A percentile compares a stretch with the other conserved stretches of the same genome.
Evolutionary conservation across 2,888 invertebrate species (phyloP).

Genomic region (Escarpia spicata): DNA sequence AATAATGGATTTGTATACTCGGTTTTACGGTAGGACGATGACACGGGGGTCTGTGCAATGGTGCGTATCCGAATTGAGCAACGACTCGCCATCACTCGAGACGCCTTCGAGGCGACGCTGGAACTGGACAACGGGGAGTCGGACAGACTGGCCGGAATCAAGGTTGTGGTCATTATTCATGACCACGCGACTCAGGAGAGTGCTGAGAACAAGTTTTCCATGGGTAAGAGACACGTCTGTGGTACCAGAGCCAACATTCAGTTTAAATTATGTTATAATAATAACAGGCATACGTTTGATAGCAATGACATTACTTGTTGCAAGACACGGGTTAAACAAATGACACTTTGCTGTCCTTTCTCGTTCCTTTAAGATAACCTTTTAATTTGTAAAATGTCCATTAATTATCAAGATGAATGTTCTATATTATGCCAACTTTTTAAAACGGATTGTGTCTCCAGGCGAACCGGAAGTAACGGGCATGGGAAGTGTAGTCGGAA

Average conservation of each 20-base stretch:
- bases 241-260: too few relatives aligned
- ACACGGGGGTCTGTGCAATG: conserved; percentile 37
- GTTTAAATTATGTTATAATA: background rate
- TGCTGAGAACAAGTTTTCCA: too few relatives aligned
- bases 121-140: conserved; percentile 38
- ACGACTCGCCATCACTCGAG: conserved; percentile 34
- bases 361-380: too few relatives aligned
- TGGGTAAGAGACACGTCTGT: too few relatives aligned
- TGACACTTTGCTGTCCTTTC: background rate
- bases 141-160: conserved; percentile 27
- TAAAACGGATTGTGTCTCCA: background rate
- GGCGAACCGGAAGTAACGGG: background rate
- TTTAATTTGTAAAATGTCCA: too few relatives aligned
- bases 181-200: too few relatives aligned
- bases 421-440: too few relatives aligned
- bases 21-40: background rate
- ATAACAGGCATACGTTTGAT: background rate
- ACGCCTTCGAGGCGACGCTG: conserved; percentile 36
- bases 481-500: background rate
- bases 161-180: conserved; percentile 29
- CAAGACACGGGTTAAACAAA: background rate
- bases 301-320: too few relatives aligned
- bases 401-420: background rate
- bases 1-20: too few relatives aligned
- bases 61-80: conserved; percentile 37